Percentiles rank a stretch among this genome's conserved stretches.
phyloP scores from a whole-genome alignment of 2,113 vertebrate species.

The Aythya baeri region DNA sequence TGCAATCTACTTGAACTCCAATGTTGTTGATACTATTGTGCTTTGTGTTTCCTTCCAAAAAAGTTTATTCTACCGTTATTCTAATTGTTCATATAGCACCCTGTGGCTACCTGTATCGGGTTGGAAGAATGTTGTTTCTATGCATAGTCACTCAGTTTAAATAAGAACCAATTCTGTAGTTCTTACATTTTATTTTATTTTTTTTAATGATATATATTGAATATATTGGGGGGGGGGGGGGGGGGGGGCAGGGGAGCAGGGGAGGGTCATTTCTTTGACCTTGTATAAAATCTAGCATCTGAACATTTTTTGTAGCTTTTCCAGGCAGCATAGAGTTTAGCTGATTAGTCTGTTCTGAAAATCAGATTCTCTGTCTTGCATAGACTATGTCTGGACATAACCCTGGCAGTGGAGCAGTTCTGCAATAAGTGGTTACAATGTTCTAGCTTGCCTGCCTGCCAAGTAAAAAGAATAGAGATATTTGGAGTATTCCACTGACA shows the following conservation, averaged over 20 bases:
- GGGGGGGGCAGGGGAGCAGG: no score
- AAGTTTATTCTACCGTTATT: neutral
- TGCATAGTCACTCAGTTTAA: neutral
- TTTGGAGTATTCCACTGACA: neutral
- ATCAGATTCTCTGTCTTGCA: neutral
- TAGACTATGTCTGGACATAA: neutral
- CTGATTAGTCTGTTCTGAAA: neutral
- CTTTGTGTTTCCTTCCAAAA: neutral
- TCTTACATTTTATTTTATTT: neutral
- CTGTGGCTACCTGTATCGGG: rapidly evolving
- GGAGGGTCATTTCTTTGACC: neutral
- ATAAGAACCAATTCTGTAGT: neutral
- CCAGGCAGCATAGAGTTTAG: neutral
- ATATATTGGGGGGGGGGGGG: neutral
- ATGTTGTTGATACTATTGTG: neutral
- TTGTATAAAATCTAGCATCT: neutral
- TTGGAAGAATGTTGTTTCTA: neutral
- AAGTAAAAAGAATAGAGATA: neutral
- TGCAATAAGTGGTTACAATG: neutral
- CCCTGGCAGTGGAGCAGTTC: neutral
- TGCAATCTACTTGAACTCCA: neutral
- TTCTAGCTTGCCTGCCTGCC: neutral
- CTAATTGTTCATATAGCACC: neutral
- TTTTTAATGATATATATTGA: neutral
- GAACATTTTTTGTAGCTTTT: neutral